phyloP scores from a whole-genome alignment of 53 echinoderm and acorn worm genomes.

The Paracentrotus lividus region DNA sequence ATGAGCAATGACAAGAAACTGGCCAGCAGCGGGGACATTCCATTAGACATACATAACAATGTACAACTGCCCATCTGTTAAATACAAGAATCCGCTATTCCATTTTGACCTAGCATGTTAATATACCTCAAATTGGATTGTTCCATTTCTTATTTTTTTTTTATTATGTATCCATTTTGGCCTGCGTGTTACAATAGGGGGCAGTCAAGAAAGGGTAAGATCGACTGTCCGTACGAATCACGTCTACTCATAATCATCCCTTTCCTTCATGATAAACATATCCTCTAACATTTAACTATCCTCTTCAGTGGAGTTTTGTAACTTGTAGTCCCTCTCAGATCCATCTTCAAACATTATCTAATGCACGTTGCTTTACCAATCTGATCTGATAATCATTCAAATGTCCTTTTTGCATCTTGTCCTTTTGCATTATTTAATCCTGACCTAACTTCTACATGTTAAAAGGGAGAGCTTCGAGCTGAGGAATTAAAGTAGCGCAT shows the following conservation, averaged over 20 bases:
- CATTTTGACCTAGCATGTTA: constrained; percentile 9
- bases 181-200: constrained; percentile 72
- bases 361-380: constrained; percentile 23
- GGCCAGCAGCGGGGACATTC: background rate
- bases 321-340: background rate
- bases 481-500: background rate
- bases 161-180: constrained; percentile 55
- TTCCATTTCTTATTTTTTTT: constrained; percentile 49
- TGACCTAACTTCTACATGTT: background rate
- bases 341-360: constrained; percentile 25
- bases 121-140: constrained; percentile 31
- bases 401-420: constrained; percentile 1
- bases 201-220: constrained; percentile 92
- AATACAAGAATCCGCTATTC: background rate
- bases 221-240: constrained; percentile 9
- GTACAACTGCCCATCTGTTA: background rate
- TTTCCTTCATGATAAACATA: background rate
- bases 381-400: background rate
- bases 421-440: constrained; percentile 39
- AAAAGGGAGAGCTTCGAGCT: background rate
- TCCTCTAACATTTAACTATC: background rate
- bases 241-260: background rate
- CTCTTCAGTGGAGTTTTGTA: constrained; percentile 26
- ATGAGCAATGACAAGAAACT: background rate
- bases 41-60: no score